Evolutionary conservation across 2,797 vertebrate species (phyloP).

Genomic region (Cryptoprocta ferox): DNA sequence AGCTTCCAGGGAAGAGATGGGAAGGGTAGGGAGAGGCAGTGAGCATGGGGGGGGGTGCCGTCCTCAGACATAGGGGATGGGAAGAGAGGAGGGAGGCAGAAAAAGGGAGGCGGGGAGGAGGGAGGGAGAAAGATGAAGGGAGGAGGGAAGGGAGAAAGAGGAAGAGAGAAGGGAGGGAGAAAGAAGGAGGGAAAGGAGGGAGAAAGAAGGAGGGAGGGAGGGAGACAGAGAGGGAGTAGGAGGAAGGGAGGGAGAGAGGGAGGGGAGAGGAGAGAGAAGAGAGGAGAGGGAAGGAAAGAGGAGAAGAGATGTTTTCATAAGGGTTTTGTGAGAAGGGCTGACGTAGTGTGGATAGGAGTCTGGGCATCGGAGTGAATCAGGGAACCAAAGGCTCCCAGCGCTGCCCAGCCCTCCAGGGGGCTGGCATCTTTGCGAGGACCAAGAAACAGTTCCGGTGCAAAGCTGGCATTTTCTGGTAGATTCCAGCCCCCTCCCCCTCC

Average conservation of each 20-base stretch:
- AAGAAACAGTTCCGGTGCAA: accelerated
- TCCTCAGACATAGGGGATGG: not conserved
- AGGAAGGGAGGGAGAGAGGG: not conserved
- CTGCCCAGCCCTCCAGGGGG: not conserved
- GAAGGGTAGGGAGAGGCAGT: not conserved
- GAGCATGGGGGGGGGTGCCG: too few species aligned
- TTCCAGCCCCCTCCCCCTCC: too few species aligned
- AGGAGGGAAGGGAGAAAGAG: too few species aligned
- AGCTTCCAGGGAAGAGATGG: not conserved
- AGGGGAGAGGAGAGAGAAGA: too few species aligned
- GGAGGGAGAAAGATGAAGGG: too few species aligned
- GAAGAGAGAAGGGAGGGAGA: too few species aligned
- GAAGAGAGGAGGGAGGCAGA: too few species aligned
- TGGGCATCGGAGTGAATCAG: not conserved
- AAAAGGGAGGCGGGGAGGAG: too few species aligned
- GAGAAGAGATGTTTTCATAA: not conserved
- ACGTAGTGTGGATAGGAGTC: accelerated
- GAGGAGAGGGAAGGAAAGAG: not conserved
- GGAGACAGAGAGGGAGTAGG: too few species aligned
- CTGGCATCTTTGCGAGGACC: not conserved
- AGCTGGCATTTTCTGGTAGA: accelerated
- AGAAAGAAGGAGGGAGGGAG: not conserved
- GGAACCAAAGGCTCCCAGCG: accelerated
- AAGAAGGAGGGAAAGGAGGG: too few species aligned
- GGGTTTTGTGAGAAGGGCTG: too few species aligned